phyloP scores from a whole-genome alignment of 2,797 vertebrate species.

The Chelon labrosus region DNA sequence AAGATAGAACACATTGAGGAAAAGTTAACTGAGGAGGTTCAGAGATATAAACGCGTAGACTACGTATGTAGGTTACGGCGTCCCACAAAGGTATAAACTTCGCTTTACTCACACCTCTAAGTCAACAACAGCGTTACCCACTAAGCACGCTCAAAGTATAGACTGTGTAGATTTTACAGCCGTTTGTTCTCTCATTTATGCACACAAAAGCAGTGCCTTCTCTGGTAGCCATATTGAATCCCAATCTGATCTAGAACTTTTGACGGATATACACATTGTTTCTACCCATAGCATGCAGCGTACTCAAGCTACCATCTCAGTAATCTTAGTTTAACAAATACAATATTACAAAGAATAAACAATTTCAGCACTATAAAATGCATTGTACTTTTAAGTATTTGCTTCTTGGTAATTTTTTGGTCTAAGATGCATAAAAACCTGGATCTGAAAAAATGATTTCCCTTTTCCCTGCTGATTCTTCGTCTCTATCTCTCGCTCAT shows the following conservation, averaged over 20 bases:
- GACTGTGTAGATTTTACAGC: background rate
- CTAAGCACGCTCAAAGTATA: background rate
- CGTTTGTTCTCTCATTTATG: slow-evolving; percentile 3
- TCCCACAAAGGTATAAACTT: too few relatives aligned
- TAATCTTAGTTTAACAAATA: background rate
- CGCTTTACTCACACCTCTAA: background rate
- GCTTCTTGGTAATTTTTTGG: background rate
- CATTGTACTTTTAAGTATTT: background rate
- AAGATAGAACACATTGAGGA: too few relatives aligned
- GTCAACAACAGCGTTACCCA: background rate
- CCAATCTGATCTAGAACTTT: background rate
- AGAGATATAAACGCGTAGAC: too few relatives aligned
- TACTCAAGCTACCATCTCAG: background rate
- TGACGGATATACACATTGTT: background rate
- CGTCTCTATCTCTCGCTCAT: background rate
- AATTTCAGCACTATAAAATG: background rate
- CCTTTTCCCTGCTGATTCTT: background rate
- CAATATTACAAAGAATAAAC: background rate
- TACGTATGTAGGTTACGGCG: too few relatives aligned
- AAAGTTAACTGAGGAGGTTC: too few relatives aligned
- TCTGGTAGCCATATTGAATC: background rate
- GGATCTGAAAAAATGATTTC: background rate
- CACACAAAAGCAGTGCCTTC: background rate
- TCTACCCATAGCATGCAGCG: background rate
- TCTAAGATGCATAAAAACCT: background rate